Evolutionary conservation across 2,888 invertebrate species (phyloP), one percentile per base, ranked within the genome.

Genomic region (Leucozona laternaria): DNA sequence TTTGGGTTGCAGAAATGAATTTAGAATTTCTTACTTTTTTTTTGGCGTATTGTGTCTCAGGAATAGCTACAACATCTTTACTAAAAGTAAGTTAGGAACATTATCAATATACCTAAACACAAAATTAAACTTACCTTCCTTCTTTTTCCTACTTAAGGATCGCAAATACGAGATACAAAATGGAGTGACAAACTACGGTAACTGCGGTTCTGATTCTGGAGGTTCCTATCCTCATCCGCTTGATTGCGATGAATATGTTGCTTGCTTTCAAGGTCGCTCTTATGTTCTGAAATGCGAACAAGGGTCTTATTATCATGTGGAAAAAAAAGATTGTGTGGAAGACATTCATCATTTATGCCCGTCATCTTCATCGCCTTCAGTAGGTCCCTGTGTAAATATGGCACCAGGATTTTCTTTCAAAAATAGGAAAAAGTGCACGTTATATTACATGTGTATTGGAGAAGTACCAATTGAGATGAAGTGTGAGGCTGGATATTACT

Each of bases 391-490:
- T 15, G 7, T 1, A 1, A 17, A 13, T 17, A 5, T 31, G 0
- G 45, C 64, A 0, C 2, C 64, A 8, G 64, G 64, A 64, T 15
- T 31, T 20, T 15, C 17, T 20, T 64, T 31, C 2, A 15, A 1
- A 17, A 2, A 64, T 6, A 0, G 13, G 17, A 17, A 2, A 7
- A 20, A 20, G 4, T 64, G 17, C 17, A 45, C 7, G 2, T 0
- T 6, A 7, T 64, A 17, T 17, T 45, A 45, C n/a, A 31, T 64
- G 45, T 64, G 64, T 20, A 7, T 64, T 15, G 64, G 31, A 5
- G 20, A 8, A 4, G 7, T n/a, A 25, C 17, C 64, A 11, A 0
- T 64, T 1, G 2, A 17, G 20, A 45, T 64, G 45, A 2, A 5
- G 0, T 64, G 64, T 64, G 10, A 28, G 0, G 1, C 10, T 15